A percentile compares a stretch with the other conserved stretches of the same genome.
Evolutionary conservation across 2,888 invertebrate species (phyloP).

Genomic region (Morpho deidamia): DNA sequence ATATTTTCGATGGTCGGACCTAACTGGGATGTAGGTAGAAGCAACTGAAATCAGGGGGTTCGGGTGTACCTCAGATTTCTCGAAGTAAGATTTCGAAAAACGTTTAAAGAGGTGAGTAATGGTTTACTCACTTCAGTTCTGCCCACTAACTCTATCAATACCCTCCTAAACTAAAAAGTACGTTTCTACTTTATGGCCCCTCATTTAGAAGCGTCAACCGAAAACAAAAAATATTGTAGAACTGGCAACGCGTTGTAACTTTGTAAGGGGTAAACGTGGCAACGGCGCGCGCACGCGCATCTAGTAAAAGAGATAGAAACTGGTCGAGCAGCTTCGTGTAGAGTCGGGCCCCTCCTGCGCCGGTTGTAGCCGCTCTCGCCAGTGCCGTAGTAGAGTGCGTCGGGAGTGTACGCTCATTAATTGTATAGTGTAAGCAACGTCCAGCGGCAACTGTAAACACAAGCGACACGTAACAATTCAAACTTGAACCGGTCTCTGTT

Average conservation of each 20-base stretch:
- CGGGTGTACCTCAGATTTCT: no score
- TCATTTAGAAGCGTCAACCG: constrained; percentile 68
- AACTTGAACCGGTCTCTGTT: constrained; percentile 65
- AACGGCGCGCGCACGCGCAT: constrained; percentile 65
- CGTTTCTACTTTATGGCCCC: constrained; percentile 68
- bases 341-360: constrained; percentile 46
- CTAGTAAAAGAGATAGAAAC: constrained; percentile 55
- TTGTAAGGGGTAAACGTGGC: constrained; percentile 52
- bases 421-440: constrained; percentile 29
- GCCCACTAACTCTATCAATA: constrained; percentile 31
- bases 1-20: no score
- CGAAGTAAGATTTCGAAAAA: no score
- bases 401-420: constrained; percentile 43
- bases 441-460: constrained; percentile 44
- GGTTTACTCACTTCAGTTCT: constrained; percentile 13
- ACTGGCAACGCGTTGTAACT: constrained; percentile 54
- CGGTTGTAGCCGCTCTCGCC: constrained; percentile 41
- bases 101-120: no score
- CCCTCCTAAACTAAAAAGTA: constrained; percentile 38
- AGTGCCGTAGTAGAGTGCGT: constrained; percentile 60
- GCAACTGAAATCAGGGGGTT: no score
- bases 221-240: constrained; percentile 62
- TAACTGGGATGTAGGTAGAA: no score
- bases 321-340: constrained; percentile 59
- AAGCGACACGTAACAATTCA: constrained; percentile 50